Evolutionary conservation across 2,113 vertebrate species (phyloP), one percentile per base, ranked within the genome.

Genomic region (Calidris pugnax): DNA sequence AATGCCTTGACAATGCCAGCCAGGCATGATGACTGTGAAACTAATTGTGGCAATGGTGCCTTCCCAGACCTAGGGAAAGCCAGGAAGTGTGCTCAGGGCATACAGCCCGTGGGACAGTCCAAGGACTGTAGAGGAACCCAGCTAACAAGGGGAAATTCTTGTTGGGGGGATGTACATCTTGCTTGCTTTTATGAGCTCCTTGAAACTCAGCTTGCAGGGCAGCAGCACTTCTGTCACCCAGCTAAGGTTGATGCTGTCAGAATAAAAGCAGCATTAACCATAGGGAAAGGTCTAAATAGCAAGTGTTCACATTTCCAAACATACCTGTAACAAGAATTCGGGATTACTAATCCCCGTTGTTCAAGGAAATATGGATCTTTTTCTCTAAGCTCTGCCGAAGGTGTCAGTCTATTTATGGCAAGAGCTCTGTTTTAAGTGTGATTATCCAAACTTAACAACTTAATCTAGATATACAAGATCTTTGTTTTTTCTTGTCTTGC

Each of bases 21-120:
- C 55, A 57, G 76, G 22, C 72, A 59, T 2, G 27, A 75, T 68
- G 67, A 59, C 41, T 59, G 45, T 32, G 45, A 90, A 77, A 71
- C 17, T 37, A 59, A 74, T 41, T 71, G 47, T 63, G 43, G 24
- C 60, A 47, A 4, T 9, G 23, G 51, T 81, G 83, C 26, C 12
- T 8, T 63, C 74, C 45, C 66, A 67, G 51, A 41, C 35, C 47
- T 50, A 32, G 20, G 32, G 59, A 63, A 89, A 89, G 17, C 37
- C 2, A 7, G 47, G 37, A 77, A 37, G 63, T 3, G 0, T 13
- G 18, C 15, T 73, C 2, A 3, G 4, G 20, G 32, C 17, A 24
- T 20, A 41, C 7, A 69, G 66, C 23, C 57, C 33, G 14, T 4
- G 13, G 50, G 24, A 50, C 14, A 48, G 53, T 24, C 59, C 47